Evolutionary conservation across 2,797 vertebrate genomes (phyloP), one percentile per base, ranked within the genome.

Genomic region (Limosa lapponica): DNA sequence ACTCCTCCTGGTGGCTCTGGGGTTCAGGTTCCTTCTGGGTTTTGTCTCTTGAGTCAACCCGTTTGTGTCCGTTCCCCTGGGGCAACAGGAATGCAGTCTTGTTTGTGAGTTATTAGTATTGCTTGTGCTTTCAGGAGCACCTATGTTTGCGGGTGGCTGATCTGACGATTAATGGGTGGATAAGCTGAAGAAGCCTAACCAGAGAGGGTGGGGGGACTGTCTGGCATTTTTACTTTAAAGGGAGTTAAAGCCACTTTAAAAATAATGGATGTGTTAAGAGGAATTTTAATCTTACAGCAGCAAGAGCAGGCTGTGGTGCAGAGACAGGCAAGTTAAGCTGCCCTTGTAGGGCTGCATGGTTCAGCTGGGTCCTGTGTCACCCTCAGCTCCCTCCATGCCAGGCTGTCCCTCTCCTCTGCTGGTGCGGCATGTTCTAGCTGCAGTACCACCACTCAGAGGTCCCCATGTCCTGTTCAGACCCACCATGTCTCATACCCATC

Each of bases 161-260:
- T 95, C 82, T 73, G 86, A 75, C 96, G 95, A 92, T 94, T 96
- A 93, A 94, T 88, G 89, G 59, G 48, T 82, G 67, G 67, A 91
- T 87, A 87, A 96, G 78, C 70, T 74, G 82, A 82, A 82, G 85
- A 85, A 93, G 48, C 59, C 58, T 62, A 67, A 81, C 77, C 1
- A 1, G 73, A 87, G 64, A 84, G 87, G 71, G 71, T 67, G 2
- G 7, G 44, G 75, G 85, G 89, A 18, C 91, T 59, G 66, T 49
- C 74, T 95, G 86, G 44, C 14, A 32, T 73, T 80, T 82, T 94
- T 80, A 19, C 73, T 87, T 90, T 73, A 79, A 66, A 84, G 59
- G 65, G 69, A 88, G 23, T 32, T 14, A 92, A 92, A 92, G 9
- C 43, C 46, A 46, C n/a, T 86, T 90, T 84, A 77, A 90, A 86